These are phyloP conservation scores for Sylvia atricapilla DNA, from an alignment of 2,113 vertebrate genomes.

Conservation along the genomic window DNA sequence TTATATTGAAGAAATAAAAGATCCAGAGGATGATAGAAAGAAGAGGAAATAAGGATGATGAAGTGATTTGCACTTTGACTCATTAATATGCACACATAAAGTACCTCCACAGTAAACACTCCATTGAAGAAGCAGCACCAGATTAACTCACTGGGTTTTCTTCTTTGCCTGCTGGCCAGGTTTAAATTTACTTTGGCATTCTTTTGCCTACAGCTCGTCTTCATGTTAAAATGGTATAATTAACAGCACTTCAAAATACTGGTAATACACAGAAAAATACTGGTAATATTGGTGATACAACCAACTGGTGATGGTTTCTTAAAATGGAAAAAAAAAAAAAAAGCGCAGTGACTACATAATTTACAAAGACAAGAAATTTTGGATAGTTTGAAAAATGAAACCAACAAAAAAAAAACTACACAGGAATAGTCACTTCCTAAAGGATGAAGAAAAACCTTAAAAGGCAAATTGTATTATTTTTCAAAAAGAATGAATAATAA, in stretches of 20 bases:
- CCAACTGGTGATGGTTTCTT: neutral
- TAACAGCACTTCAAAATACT: neutral
- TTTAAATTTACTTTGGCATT: neutral
- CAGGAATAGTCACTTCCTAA: neutral
- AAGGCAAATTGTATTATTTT: neutral
- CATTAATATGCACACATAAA: neutral
- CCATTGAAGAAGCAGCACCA: neutral
- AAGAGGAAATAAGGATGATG: neutral
- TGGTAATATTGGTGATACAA: neutral
- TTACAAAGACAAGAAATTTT: neutral
- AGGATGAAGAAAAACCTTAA: neutral
- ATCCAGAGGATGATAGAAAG: neutral
- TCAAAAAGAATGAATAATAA: neutral
- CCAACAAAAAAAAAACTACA: neutral
- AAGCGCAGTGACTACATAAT: neutral
- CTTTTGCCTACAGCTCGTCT: neutral
- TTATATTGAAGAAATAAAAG: neutral
- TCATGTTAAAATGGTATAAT: neutral
- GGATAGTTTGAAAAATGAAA: neutral
- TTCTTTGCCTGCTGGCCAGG: neutral
- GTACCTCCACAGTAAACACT: neutral
- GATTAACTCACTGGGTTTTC: neutral
- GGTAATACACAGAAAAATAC: neutral
- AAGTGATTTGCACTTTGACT: neutral
- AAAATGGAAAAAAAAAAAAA: neutral